Evolutionary conservation across 2,797 vertebrate genomes (phyloP), one percentile per base, ranked within the genome.

Genomic region (Anomalospiza imberbis): DNA sequence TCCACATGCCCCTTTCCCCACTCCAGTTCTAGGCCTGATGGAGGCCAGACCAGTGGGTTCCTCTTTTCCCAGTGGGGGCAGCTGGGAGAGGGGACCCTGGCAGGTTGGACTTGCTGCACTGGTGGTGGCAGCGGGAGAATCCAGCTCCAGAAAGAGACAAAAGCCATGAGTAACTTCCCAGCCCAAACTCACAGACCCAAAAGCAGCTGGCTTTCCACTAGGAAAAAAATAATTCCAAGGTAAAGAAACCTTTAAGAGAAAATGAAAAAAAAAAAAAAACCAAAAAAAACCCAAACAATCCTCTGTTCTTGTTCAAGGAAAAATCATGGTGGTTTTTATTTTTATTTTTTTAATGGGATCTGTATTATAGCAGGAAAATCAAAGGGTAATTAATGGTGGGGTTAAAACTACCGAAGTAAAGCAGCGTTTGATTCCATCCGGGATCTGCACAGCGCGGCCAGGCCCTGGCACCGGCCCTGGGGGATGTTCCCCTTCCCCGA

Each of bases 391-490:
- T 58, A 66, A 32, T 2, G 10, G 21, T 4, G 73, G 20, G 71
- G 21, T 66, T 50, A 50, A 32, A 58, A 51, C 7, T 2, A 3
- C 6, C 22, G 48, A 24, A 57, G 44, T 34, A 19, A 79, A 72
- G 0, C 3, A 32, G 19, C 2, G 1, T 51, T 45, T 32, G n/a
- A 5, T n/a, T 38, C 53, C 3, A 3, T 5, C 13, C 0, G 15
- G 51, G 51, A 8, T 29, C 32, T 22, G 57, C 31, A 8, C 2
- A 2, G 17, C 1, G 3, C 0, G 2, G 24, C 28, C 71, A 18
- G 78, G 45, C 40, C 55, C 54, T 22, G 48, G 48, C 48, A 6
- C 28, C 3, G 34, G 34, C 44, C 4, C 3, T 6, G 15, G 29
- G 55, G 0, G 4, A 15, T 17, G 40, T 7, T 65, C 22, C 50